Conservation (phyloP, 2,888 invertebrate genomes). For the Euzophera pinguis region DNA sequence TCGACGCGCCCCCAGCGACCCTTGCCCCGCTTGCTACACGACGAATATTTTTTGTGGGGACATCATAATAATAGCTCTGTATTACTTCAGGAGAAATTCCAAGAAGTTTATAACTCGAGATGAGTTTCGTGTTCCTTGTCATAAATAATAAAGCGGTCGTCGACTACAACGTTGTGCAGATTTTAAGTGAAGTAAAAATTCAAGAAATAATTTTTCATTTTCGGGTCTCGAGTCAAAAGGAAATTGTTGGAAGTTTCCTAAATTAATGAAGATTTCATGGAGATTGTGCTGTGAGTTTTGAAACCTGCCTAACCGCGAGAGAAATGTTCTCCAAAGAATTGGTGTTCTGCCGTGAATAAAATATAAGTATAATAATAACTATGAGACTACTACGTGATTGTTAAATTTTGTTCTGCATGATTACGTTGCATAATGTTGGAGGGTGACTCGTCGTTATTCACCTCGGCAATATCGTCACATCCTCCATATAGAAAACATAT, state of each 20-base stretch:
- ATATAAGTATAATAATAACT: background rate
- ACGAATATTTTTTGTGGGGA: slow-evolving; percentile 77
- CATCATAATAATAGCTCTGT: slow-evolving; percentile 80
- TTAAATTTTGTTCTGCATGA: slow-evolving; percentile 33
- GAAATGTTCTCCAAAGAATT: slow-evolving; percentile 10
- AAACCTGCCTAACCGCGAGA: slow-evolving; percentile 22
- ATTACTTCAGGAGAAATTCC: slow-evolving; percentile 80
- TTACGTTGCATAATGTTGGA: slow-evolving; percentile 38
- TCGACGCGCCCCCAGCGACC: slow-evolving; percentile 40
- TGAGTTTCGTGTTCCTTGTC: slow-evolving; percentile 80
- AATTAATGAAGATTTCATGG: slow-evolving; percentile 60
- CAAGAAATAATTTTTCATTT: slow-evolving; percentile 71
- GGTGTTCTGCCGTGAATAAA: background rate
- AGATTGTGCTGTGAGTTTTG: slow-evolving; percentile 39
- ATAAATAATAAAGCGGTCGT: slow-evolving; percentile 80
- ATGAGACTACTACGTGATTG: slow-evolving; percentile 8
- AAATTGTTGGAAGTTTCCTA: slow-evolving; percentile 57
- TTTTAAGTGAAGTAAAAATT: slow-evolving; percentile 76
- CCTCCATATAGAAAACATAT: slow-evolving; percentile 29
- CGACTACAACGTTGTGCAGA: slow-evolving; percentile 76
- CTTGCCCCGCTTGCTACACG: slow-evolving; percentile 45
- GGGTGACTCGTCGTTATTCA: slow-evolving; percentile 44
- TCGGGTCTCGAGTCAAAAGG: slow-evolving; percentile 49
- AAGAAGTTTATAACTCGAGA: slow-evolving; percentile 81
- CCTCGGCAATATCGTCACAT: slow-evolving; percentile 30